Percentiles rank a stretch among this genome's conserved stretches.
Conservation (phyloP, 2,888 invertebrate genomes). For the Lycia hirtaria region DNA sequence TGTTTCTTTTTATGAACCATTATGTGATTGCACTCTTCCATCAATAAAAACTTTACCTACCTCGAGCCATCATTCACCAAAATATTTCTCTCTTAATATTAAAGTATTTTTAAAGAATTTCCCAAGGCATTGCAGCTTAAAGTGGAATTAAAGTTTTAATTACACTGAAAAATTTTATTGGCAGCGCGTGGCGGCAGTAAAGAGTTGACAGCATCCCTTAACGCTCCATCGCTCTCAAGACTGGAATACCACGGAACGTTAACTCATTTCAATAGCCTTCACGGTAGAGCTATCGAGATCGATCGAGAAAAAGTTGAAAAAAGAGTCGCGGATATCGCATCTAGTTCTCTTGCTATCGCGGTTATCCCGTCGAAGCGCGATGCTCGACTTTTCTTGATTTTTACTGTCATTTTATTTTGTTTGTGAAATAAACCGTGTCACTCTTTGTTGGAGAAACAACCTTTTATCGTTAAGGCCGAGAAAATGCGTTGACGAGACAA, state of each 20-base stretch:
- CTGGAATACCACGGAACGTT: conserved; percentile 33
- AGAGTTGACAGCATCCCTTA: conserved; percentile 41
- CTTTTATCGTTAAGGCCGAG: conserved; percentile 56
- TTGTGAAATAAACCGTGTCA: conserved; percentile 57
- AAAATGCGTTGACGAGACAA: conserved; percentile 46
- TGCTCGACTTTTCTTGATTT: conserved; percentile 47
- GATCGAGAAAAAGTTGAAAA: conserved; percentile 15
- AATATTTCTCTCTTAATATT: neutral
- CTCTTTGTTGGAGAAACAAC: conserved; percentile 56
- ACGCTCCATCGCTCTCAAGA: conserved; percentile 55
- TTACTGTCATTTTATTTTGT: conserved; percentile 56
- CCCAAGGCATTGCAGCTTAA: conserved; percentile 15
- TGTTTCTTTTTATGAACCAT: too few species aligned
- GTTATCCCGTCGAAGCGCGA: conserved; percentile 35
- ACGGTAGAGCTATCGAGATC: conserved; percentile 33
- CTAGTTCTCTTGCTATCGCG: conserved; percentile 32
- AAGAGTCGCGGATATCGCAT: conserved; percentile 8
- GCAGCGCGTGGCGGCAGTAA: conserved; percentile 16
- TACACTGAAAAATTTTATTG: conserved; percentile 35
- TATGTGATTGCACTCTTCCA: neutral
- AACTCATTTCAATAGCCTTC: conserved; percentile 38
- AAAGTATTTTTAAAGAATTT: conserved; percentile 12
- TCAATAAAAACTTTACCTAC: too few species aligned
- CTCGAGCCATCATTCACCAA: neutral
- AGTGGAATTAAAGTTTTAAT: conserved; percentile 33